These are phyloP conservation scores for Prunella fulvescens DNA, from an alignment of 2,113 vertebrate species.

Conservation along the genomic window DNA sequence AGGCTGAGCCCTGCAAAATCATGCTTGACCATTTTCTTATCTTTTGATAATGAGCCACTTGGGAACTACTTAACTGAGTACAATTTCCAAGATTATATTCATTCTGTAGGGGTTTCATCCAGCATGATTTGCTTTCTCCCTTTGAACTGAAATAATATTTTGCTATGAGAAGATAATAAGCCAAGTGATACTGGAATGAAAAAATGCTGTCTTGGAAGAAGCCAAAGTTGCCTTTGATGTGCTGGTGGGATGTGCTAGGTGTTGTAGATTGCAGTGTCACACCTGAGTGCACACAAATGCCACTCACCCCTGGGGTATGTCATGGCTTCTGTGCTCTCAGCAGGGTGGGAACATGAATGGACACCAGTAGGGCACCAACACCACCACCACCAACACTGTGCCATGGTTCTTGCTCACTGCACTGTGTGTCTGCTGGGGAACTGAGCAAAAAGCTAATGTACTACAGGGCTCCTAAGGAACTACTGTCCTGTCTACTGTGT, in stretches of 20 bases:
- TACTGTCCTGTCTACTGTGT: not conserved
- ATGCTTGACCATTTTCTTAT: not conserved
- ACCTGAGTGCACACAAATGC: not conserved
- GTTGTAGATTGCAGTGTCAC: not conserved
- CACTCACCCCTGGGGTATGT: not conserved
- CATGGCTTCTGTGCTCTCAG: not conserved
- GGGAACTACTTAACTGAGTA: not conserved
- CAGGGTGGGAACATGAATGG: accelerated
- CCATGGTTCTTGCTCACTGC: not conserved
- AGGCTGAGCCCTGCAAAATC: not conserved
- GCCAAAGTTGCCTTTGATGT: not conserved
- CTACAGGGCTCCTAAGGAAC: accelerated
- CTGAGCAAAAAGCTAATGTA: not conserved
- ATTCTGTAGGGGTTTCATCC: not conserved
- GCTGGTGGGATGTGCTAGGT: not conserved
- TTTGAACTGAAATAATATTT: not conserved
- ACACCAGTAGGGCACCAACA: not conserved
- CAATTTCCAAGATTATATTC: not conserved
- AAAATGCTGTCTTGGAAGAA: not conserved
- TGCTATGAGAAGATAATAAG: not conserved
- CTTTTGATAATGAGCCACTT: not conserved
- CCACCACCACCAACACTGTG: accelerated
- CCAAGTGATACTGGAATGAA: not conserved
- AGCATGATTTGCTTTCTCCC: not conserved
- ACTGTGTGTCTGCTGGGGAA: accelerated